A percentile compares a stretch with the other conserved stretches of the same genome.
Conservation (phyloP, 2,888 invertebrate genomes). For the Oconnorella tubifera region DNA sequence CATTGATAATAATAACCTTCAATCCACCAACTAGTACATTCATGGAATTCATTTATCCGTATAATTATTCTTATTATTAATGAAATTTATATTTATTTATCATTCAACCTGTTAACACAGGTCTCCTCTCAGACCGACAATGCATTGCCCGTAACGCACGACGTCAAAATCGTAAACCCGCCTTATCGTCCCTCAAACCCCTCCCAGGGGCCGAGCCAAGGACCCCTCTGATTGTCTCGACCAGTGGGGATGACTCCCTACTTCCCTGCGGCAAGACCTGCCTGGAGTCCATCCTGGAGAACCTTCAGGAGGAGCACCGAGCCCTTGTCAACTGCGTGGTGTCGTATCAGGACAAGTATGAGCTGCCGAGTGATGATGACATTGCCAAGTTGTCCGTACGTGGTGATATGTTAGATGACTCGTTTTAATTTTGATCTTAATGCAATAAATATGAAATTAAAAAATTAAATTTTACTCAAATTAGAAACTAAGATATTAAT, state of each 20-base stretch:
- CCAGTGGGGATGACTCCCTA: neutral
- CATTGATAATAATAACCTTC: too few species aligned
- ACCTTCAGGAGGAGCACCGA: slow-evolving; percentile 80
- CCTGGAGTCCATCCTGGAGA: slow-evolving; percentile 37
- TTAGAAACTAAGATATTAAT: too few species aligned
- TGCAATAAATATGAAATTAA: too few species aligned
- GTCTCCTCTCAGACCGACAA: slow-evolving; percentile 93
- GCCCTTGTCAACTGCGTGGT: slow-evolving; percentile 92
- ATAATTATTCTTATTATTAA: too few species aligned
- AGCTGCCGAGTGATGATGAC: slow-evolving; percentile 91
- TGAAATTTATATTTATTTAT: too few species aligned
- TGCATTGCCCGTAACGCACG: slow-evolving; percentile 76
- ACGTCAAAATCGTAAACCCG: slow-evolving; percentile 51
- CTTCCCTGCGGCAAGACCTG: neutral
- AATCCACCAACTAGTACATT: too few species aligned
- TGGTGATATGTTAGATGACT: too few species aligned
- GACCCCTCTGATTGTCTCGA: neutral
- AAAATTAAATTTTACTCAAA: too few species aligned
- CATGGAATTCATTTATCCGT: too few species aligned
- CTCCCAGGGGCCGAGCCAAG: neutral
- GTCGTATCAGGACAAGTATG: slow-evolving; percentile 93
- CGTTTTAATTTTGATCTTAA: too few species aligned
- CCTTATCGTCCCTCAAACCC: neutral
- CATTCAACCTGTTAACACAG: slow-evolving; percentile 55
- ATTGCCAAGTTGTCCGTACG: slow-evolving; percentile 55